These are phyloP conservation scores for Callyntrura guangdongensis DNA, from an alignment of 2,888 invertebrate species.

Conservation along the genomic window DNA sequence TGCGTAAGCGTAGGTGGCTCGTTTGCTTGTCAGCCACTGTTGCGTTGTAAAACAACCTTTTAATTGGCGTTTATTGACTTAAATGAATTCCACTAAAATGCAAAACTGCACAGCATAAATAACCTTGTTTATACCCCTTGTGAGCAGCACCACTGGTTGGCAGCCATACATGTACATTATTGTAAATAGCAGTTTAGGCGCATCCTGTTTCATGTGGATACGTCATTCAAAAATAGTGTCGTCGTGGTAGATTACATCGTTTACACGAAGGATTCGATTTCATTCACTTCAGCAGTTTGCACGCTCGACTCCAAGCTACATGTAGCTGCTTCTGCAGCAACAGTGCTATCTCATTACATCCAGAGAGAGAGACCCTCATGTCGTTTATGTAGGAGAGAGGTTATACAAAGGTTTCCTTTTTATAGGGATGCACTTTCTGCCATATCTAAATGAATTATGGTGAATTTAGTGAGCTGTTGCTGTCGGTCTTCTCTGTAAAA, in stretches of 20 bases:
- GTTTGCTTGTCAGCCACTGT: no score
- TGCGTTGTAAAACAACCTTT: no score
- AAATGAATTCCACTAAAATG: no score
- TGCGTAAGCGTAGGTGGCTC: no score
- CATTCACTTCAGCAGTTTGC: neutral
- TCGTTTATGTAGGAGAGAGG: neutral
- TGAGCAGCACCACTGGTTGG: no score
- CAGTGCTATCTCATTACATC: no score
- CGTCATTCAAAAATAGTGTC: slow-evolving; percentile 5
- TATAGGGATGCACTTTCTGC: slow-evolving; percentile 32
- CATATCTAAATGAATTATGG: slow-evolving; percentile 62
- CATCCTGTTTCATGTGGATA: no score
- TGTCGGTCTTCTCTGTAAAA: slow-evolving; percentile 55
- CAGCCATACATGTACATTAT: no score
- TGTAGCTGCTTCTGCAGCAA: neutral
- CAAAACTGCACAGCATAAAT: no score
- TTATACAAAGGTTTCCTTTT: neutral
- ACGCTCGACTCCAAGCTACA: neutral
- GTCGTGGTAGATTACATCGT: slow-evolving; percentile 46
- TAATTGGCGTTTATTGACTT: no score
- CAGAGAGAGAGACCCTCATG: neutral
- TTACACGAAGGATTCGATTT: neutral
- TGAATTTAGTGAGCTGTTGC: slow-evolving; percentile 57
- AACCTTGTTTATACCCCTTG: no score
- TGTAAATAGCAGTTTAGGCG: no score